These are phyloP conservation scores for Nasonia longicornis DNA, from an alignment of 1,140 invertebrate species.

Conservation along the genomic window DNA sequence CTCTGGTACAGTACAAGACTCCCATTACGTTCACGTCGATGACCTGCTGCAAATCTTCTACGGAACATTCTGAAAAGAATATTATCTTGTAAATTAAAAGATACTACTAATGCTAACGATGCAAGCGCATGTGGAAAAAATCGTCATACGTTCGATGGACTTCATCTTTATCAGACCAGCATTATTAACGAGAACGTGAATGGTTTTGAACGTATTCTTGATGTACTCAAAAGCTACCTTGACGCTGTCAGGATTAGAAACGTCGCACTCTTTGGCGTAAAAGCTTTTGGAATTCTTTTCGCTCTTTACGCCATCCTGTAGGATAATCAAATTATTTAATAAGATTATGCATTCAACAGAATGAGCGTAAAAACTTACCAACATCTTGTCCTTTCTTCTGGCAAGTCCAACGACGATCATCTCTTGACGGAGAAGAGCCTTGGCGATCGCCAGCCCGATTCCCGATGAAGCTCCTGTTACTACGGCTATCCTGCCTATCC, in stretches of 20 bases:
- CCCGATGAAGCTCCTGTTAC: constrained; percentile 9
- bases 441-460: not conserved
- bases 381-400: not conserved
- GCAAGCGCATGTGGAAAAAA: not conserved
- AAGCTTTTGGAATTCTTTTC: constrained; percentile 53
- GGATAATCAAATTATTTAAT: not conserved
- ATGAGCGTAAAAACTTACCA: not conserved
- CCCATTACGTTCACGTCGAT: constrained; percentile 30
- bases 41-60: constrained; percentile 10
- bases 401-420: constrained; percentile 17
- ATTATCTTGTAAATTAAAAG: constrained; percentile 29
- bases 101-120: not conserved
- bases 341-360: not conserved
- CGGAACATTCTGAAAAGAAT: constrained; percentile 10
- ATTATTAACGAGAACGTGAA: constrained; percentile 78
- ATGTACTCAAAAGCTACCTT: constrained; percentile 72
- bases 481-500: constrained; percentile 9
- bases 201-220: constrained; percentile 69
- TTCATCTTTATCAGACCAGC: constrained; percentile 70
- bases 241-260: constrained; percentile 73
- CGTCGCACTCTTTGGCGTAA: constrained; percentile 70
- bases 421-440: not conserved
- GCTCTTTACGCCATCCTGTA: not conserved
- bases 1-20: constrained; percentile 10
- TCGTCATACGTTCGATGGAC: constrained; percentile 57